A percentile compares a stretch with the other conserved stretches of the same genome.
Evolutionary conservation across 2,113 vertebrate species (phyloP).

Genomic region (Pogona vitticeps): DNA sequence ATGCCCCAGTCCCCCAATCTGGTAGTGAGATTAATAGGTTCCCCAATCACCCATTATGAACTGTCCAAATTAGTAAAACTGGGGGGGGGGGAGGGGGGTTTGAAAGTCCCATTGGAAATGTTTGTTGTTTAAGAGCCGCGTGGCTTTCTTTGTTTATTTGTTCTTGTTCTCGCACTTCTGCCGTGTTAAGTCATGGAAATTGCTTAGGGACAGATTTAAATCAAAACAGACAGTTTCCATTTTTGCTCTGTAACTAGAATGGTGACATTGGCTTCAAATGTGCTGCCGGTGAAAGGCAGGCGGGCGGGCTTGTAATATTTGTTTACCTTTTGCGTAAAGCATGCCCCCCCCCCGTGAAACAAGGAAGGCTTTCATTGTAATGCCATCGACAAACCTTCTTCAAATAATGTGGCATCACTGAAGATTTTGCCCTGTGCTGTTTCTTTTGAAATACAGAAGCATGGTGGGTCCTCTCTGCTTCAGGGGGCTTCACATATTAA

Average conservation of each 20-base stretch:
- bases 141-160: constrained; percentile 71
- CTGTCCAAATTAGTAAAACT: constrained; percentile 63
- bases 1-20: constrained; percentile 39
- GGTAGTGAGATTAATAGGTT: constrained; percentile 41
- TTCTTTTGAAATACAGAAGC: constrained; percentile 34
- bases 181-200: constrained; percentile 78
- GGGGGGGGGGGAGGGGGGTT: constrained; percentile 54
- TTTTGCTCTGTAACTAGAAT: constrained; percentile 77
- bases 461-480: constrained; percentile 4
- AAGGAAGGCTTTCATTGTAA: constrained; percentile 37
- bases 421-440: constrained; percentile 18
- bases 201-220: constrained; percentile 79
- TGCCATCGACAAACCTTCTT: constrained; percentile 37
- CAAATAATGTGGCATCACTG: constrained; percentile 55
- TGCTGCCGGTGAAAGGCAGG: constrained; percentile 64
- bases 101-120: constrained; percentile 58
- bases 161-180: constrained; percentile 69
- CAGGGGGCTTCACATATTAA: constrained; percentile 47
- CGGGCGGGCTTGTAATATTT: constrained; percentile 64
- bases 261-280: constrained; percentile 75
- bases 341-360: constrained; percentile 63
- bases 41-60: constrained; percentile 46
- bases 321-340: constrained; percentile 67
- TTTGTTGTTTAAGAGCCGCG: constrained; percentile 48
- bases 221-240: constrained; percentile 78